Base-by-base conservation (phyloP, 2,888 invertebrate genomes). In the Noctua comes region DNA sequence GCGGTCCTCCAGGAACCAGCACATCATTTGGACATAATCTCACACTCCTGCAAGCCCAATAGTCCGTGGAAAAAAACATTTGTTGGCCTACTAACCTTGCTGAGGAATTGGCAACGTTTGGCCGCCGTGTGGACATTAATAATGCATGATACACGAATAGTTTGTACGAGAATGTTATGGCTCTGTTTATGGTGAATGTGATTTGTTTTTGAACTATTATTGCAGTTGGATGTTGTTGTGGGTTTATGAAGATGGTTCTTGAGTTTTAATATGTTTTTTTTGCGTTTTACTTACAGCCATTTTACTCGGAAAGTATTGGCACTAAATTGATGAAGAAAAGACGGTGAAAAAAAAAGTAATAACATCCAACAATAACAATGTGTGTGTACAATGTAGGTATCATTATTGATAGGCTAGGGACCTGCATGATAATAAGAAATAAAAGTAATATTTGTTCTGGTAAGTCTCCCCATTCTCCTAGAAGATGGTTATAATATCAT, bases 21-120 rank as follows among this genome's bases (percentile, higher is more conserved):
- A 91, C 89, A 92, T 92, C 92, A 92, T 91, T 90, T 91, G 86
- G 90, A 89, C 91, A 91, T 90, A 91, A 92, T 91, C 92, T 91
- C 89, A 83, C 87, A 89, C 89, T 89, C 89, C 90, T 90, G 87
- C 85, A 87, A 88, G 90, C 88, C 90, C 91, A 90, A 90, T 90
- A 88, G 91, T 91, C 88, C 89, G 88, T 84, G 80, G 80, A 77
- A 88, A 92, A 91, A 92, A 91, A 90, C 85, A 89, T 90, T 90
- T 88, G 70, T 72, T 87, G 86, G 79, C 86, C 90, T 79, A 85
- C 80, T 88, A 85, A 90, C 88, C 88, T 87, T 88, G 88, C 82
- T 68, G 75, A 69, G 40, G 57, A 84, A 85, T 84, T 84, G 85
- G 87, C 80, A 76, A 64, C 36, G 73, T 66, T 68, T 48, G 72